Evolutionary conservation across 2,113 vertebrate genomes (phyloP).

Genomic region (Labrus mixtus): DNA sequence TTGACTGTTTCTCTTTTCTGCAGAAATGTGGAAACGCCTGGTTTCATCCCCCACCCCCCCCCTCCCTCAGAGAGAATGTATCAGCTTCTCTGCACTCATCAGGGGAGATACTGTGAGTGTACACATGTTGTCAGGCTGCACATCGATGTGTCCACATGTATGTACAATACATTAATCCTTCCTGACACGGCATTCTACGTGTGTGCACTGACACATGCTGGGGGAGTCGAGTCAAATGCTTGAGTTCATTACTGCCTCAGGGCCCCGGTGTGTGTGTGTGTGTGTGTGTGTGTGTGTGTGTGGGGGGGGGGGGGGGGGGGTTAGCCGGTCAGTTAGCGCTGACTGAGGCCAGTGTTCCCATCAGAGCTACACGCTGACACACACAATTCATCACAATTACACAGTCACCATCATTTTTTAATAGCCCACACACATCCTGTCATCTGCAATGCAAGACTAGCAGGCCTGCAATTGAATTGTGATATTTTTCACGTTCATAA

Average conservation of each 20-base stretch:
- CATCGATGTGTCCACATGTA: not conserved
- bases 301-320: not conserved
- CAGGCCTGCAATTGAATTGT: constrained; percentile 32
- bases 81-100: not conserved
- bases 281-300: not conserved
- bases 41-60: too few species aligned
- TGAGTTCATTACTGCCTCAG: constrained; percentile 44
- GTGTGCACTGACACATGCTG: constrained; percentile 11
- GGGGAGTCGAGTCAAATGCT: constrained; percentile 40
- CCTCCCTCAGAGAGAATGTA: not conserved
- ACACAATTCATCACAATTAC: constrained; percentile 58
- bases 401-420: constrained; percentile 37
- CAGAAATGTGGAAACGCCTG: not conserved
- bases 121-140: not conserved
- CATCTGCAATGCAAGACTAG: constrained; percentile 2
- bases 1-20: not conserved
- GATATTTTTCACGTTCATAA: constrained; percentile 7
- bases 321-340: constrained; percentile 31
- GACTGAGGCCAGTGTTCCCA: constrained; percentile 9
- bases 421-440: constrained; percentile 1
- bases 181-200: not conserved
- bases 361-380: not conserved
- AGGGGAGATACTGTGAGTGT: not conserved
- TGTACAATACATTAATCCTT: not conserved
- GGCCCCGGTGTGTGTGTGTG: not conserved